phyloP scores from a whole-genome alignment of 1,140 invertebrate species.

The Apis cerana region DNA sequence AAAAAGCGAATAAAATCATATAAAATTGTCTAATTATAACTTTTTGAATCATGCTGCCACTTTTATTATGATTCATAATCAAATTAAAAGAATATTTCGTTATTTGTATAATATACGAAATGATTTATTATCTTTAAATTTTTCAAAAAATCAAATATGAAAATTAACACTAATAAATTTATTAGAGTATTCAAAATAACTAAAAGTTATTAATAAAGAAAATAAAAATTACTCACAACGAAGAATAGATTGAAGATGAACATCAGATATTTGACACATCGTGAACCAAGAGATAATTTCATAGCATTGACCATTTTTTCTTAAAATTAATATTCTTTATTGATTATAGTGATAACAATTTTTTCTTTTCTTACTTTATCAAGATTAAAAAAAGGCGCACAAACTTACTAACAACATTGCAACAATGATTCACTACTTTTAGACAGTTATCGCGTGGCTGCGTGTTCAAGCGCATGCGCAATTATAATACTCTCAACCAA shows the following conservation, averaged over 20 bases:
- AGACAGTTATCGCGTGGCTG: slow-evolving; percentile 36
- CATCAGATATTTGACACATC: slow-evolving; percentile 84
- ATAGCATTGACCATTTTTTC: slow-evolving; percentile 64
- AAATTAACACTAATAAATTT: too few relatives aligned
- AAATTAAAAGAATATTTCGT: not conserved
- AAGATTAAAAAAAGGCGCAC: slow-evolving; percentile 28
- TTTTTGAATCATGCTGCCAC: not conserved
- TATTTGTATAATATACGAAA: not conserved
- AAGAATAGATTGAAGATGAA: slow-evolving; percentile 86
- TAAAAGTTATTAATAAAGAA: not conserved
- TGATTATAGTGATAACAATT: not conserved
- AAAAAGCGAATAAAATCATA: not conserved
- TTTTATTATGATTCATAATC: not conserved
- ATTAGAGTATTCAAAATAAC: too few relatives aligned
- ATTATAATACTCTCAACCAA: slow-evolving; percentile 3
- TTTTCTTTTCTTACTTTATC: not conserved
- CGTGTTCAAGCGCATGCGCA: slow-evolving; percentile 3
- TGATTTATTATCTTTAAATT: not conserved
- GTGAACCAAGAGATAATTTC: slow-evolving; percentile 78
- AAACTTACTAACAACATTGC: slow-evolving; percentile 49
- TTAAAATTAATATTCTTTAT: slow-evolving; percentile 4
- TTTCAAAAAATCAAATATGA: too few relatives aligned
- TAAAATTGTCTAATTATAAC: not conserved
- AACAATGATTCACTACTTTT: slow-evolving; percentile 23
- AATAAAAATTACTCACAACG: slow-evolving; percentile 82